Conservation (phyloP, 2,797 vertebrate genomes). For the Hippoglossus hippoglossus region DNA sequence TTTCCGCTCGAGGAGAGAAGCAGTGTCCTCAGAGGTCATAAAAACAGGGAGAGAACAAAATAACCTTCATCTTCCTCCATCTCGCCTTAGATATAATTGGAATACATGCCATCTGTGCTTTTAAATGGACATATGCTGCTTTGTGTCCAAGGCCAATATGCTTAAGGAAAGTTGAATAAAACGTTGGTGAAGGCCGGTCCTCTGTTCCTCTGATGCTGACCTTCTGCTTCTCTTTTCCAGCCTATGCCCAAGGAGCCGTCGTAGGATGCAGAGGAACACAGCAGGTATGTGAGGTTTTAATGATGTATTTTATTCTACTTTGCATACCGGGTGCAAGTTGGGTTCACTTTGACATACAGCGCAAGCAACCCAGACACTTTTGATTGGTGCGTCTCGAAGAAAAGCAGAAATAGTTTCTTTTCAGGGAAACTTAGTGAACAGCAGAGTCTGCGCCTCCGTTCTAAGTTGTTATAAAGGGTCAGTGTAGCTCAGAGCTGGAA, state of each 20-base stretch:
- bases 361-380: slow-evolving; percentile 7
- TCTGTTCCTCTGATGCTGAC: slow-evolving; percentile 48
- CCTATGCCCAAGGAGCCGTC: slow-evolving; percentile 89
- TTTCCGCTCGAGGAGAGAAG: slow-evolving; percentile 53
- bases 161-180: slow-evolving; percentile 41
- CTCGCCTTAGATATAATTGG: slow-evolving; percentile 64
- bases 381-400: slow-evolving; percentile 8
- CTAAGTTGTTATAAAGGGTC: not conserved
- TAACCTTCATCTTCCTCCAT: slow-evolving; percentile 64
- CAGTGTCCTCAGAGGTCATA: slow-evolving; percentile 55
- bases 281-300: slow-evolving; percentile 70
- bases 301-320: slow-evolving; percentile 21
- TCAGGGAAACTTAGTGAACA: slow-evolving; percentile 6
- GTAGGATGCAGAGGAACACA: slow-evolving; percentile 74
- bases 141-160: slow-evolving; percentile 43
- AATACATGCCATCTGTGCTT: slow-evolving; percentile 68
- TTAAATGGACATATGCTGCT: slow-evolving; percentile 69
- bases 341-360: slow-evolving; percentile 7
- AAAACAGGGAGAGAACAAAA: slow-evolving; percentile 60
- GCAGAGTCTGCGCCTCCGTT: not conserved
- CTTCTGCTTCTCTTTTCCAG: slow-evolving; percentile 76
- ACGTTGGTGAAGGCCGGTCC: slow-evolving; percentile 25
- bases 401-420: slow-evolving; percentile 22
- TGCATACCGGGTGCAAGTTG: slow-evolving; percentile 15
- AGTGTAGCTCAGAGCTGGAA: slow-evolving; percentile 17